phyloP scores from a whole-genome alignment of 1,140 invertebrate species.

The Schlechtendalia chinensis region DNA sequence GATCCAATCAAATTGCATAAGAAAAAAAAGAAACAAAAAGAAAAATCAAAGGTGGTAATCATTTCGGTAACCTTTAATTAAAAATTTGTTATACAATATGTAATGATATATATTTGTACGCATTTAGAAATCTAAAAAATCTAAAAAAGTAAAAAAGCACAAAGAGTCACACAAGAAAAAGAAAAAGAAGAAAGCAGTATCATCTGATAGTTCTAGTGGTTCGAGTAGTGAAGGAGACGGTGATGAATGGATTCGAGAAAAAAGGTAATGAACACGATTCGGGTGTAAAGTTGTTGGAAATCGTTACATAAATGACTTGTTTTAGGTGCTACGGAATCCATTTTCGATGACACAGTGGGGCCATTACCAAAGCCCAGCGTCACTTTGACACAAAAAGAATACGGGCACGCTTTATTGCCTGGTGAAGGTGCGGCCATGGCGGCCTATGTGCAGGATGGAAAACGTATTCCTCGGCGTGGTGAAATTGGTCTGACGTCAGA shows the following conservation, averaged over 20 bases:
- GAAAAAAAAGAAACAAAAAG: slow-evolving; percentile 51
- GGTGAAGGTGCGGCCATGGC: slow-evolving; percentile 98
- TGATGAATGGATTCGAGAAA: slow-evolving; percentile 72
- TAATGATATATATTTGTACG: not conserved
- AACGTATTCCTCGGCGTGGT: slow-evolving; percentile 94
- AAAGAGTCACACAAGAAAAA: slow-evolving; percentile 58
- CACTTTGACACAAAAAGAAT: slow-evolving; percentile 73
- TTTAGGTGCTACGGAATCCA: slow-evolving; percentile 57
- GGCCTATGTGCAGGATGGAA: slow-evolving; percentile 96
- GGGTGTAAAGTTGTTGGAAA: not conserved
- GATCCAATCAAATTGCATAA: slow-evolving; percentile 42
- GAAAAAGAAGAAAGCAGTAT: slow-evolving; percentile 57
- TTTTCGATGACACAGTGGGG: slow-evolving; percentile 66
- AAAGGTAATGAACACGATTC: slow-evolving; percentile 56
- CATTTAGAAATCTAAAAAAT: slow-evolving; percentile 47
- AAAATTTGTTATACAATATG: not conserved
- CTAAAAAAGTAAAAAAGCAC: slow-evolving; percentile 55
- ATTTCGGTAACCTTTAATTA: not conserved
- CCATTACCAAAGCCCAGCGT: slow-evolving; percentile 70
- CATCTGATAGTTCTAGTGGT: slow-evolving; percentile 55
- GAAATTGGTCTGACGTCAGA: slow-evolving; percentile 97
- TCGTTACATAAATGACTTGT: slow-evolving; percentile 35
- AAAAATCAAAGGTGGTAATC: slow-evolving; percentile 14
- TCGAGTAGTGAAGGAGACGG: slow-evolving; percentile 55
- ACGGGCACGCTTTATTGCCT: slow-evolving; percentile 86